These are phyloP conservation scores for Protosalanx chinensis DNA, from an alignment of 2,797 vertebrate species.

Conservation along the genomic window DNA sequence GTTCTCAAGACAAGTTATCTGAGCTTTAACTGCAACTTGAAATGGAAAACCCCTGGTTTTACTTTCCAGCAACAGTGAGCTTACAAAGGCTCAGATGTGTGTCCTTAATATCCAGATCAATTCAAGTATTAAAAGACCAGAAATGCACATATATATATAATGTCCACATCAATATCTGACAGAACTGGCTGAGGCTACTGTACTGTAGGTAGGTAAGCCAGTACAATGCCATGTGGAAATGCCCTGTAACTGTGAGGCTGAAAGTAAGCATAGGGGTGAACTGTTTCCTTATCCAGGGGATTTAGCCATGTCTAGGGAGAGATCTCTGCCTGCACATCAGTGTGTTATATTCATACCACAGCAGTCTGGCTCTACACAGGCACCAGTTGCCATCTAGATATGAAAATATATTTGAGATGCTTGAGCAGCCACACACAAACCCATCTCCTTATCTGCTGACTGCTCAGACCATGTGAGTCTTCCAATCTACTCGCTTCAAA, in stretches of 20 bases:
- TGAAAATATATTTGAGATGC: conserved; percentile 5
- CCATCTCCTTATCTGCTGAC: background rate
- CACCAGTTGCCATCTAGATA: conserved; percentile 1
- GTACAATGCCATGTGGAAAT: background rate
- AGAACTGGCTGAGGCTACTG: background rate
- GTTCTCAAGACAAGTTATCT: too few species aligned
- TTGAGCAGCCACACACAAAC: conserved; percentile 8
- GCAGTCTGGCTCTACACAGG: background rate
- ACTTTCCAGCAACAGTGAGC: too few species aligned
- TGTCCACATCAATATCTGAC: too few species aligned
- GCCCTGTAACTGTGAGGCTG: background rate
- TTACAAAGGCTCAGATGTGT: too few species aligned
- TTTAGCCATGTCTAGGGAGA: background rate
- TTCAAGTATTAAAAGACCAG: too few species aligned
- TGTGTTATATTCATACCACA: conserved; percentile 8
- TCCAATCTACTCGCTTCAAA: background rate
- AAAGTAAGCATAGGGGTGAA: background rate
- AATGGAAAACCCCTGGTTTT: too few species aligned
- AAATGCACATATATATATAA: too few species aligned
- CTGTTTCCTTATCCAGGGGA: background rate
- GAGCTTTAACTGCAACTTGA: too few species aligned
- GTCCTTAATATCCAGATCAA: too few species aligned
- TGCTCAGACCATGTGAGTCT: conserved; percentile 7
- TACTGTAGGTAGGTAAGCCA: background rate
- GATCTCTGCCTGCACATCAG: background rate